Conservation (phyloP, 2,888 invertebrate genomes). For the Monoplex corrugatus region DNA sequence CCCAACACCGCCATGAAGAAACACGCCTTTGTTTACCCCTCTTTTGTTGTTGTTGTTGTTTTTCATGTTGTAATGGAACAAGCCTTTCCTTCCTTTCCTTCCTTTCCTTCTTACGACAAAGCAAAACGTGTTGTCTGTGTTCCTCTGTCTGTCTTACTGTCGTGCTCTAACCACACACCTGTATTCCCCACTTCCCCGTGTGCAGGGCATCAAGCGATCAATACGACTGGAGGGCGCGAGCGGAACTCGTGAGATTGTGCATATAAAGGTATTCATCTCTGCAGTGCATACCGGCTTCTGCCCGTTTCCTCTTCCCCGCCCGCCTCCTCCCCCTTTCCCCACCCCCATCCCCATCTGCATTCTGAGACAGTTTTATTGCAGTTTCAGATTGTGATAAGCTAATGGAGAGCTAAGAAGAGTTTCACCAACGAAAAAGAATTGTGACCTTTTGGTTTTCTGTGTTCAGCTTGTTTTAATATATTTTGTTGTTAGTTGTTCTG, state of each 20-base stretch:
- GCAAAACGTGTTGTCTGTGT: too few species aligned
- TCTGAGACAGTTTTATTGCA: too few species aligned
- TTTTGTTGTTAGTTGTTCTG: too few species aligned
- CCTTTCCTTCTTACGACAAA: neutral
- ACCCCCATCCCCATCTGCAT: too few species aligned
- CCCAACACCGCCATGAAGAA: too few species aligned
- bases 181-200: slow-evolving; percentile 28
- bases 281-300: neutral
- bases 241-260: slow-evolving; percentile 47
- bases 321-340: neutral
- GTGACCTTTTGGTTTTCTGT: too few species aligned
- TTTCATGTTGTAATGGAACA: neutral
- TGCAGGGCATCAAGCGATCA: slow-evolving; percentile 59
- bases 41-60: neutral
- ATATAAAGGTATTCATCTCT: slow-evolving; percentile 47
- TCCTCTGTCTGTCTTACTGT: neutral
- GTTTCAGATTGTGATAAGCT: too few species aligned
- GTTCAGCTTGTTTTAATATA: too few species aligned
- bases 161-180: neutral
- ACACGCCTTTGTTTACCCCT: neutral
- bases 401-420: too few species aligned
- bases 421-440: too few species aligned
- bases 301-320: neutral
- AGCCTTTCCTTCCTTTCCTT: neutral
- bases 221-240: slow-evolving; percentile 51